Percentiles rank a stretch among this genome's conserved stretches.
Conservation (phyloP, 2,113 vertebrate genomes). For the Acanthochromis polyacanthus region DNA sequence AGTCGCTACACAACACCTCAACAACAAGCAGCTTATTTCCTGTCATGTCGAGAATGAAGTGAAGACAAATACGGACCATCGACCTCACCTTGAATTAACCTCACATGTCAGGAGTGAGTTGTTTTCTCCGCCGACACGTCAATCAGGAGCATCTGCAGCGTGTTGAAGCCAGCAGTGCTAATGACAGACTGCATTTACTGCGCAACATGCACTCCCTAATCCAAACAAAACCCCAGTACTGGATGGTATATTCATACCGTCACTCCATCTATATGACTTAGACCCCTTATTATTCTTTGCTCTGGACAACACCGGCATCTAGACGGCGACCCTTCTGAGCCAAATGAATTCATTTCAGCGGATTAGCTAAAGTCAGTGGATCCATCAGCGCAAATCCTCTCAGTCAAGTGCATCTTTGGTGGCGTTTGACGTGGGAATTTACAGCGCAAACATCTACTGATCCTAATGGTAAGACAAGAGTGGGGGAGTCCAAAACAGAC, state of each 20-base stretch:
- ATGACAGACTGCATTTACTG: conserved; percentile 46
- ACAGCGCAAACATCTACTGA: neutral
- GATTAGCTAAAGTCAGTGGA: no score
- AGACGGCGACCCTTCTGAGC: no score
- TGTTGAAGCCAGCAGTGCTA: conserved; percentile 44
- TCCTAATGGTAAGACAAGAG: no score
- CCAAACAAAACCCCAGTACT: conserved; percentile 12
- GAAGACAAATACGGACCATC: conserved; percentile 2
- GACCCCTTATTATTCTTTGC: neutral
- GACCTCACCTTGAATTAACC: conserved; percentile 6
- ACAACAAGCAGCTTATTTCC: neutral
- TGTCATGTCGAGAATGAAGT: neutral
- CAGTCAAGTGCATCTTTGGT: no score
- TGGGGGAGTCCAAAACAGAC: no score
- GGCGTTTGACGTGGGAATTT: no score
- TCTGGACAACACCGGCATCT: no score
- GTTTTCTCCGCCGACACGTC: conserved; percentile 29
- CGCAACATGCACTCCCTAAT: conserved; percentile 28
- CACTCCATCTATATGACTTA: conserved; percentile 9
- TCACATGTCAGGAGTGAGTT: conserved; percentile 8
- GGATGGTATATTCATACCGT: neutral
- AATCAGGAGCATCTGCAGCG: conserved; percentile 43
- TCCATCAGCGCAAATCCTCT: no score
- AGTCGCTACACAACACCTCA: neutral
- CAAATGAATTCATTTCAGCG: neutral